A percentile compares a stretch with the other conserved stretches of the same genome.
These are phyloP conservation scores for Ptyas mucosa DNA, from an alignment of 2,113 vertebrate genomes.

Conservation along the genomic window DNA sequence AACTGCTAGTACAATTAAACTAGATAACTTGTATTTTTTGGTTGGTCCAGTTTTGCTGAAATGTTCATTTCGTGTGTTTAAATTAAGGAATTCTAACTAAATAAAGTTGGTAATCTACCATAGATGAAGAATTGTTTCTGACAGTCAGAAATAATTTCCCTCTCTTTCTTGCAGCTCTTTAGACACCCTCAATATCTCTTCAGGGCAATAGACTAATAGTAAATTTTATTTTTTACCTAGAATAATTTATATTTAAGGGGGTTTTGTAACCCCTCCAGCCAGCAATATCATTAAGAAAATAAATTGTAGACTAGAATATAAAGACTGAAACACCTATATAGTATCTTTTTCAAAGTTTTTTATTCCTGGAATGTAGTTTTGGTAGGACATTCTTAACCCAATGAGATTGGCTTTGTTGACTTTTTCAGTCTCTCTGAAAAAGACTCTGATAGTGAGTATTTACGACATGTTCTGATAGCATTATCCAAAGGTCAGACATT, in stretches of 20 bases:
- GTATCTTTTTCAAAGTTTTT: neutral
- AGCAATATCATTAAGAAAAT: neutral
- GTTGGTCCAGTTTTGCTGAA: neutral
- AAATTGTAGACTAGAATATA: neutral
- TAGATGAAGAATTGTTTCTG: neutral
- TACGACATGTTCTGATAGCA: neutral
- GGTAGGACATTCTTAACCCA: neutral
- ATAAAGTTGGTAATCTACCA: neutral
- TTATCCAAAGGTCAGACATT: neutral
- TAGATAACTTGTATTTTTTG: neutral
- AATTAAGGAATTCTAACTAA: neutral
- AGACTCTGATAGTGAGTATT: neutral
- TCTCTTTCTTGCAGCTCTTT: neutral
- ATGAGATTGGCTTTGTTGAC: slow-evolving; percentile 4
- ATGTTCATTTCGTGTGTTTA: neutral
- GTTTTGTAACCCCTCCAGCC: neutral
- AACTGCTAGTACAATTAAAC: neutral
- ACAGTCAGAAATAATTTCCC: neutral
- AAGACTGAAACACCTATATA: neutral
- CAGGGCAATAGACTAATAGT: neutral
- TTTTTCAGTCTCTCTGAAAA: neutral
- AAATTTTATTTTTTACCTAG: neutral
- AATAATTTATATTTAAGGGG: neutral
- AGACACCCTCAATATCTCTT: neutral
- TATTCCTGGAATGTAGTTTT: neutral